Evolutionary conservation across 2,888 invertebrate genomes (phyloP).

Genomic region (Himalopsyche tibetana): DNA sequence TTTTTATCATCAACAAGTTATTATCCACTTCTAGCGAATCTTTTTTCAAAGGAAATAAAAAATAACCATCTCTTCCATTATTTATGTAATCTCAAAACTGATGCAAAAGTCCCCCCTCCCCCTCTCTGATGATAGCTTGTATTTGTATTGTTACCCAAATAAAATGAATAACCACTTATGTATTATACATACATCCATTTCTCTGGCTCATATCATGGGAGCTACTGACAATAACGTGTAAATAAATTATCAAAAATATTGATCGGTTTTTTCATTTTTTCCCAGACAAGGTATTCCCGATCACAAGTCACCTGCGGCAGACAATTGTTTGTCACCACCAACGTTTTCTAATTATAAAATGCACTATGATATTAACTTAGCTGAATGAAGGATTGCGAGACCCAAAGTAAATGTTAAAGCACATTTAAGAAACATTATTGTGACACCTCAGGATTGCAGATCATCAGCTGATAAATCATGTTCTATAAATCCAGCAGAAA

Average conservation of each 20-base stretch:
- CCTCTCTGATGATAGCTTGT: constrained; percentile 50
- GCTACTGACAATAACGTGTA: constrained; percentile 65
- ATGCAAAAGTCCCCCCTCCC: background rate
- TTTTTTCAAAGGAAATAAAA: constrained; percentile 35
- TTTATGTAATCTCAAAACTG: constrained; percentile 50
- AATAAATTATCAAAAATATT: constrained; percentile 64
- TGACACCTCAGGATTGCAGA: too few species aligned
- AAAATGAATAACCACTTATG: constrained; percentile 47
- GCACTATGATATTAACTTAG: too few species aligned
- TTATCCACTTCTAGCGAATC: constrained; percentile 16
- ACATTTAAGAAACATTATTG: too few species aligned
- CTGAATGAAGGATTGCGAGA: too few species aligned
- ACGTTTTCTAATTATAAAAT: too few species aligned
- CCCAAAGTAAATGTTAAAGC: too few species aligned
- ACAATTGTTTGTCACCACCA: background rate
- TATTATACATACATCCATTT: constrained; percentile 60
- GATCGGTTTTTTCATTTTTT: constrained; percentile 1
- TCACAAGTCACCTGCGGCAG: too few species aligned
- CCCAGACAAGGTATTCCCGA: too few species aligned
- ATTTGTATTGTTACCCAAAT: constrained; percentile 56
- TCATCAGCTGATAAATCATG: too few species aligned
- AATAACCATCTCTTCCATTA: constrained; percentile 56
- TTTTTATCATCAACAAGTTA: constrained; percentile 18
- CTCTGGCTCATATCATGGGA: constrained; percentile 62
- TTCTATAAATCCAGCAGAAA: too few species aligned